Evolutionary conservation across 2,888 invertebrate genomes (phyloP).

Genomic region (Thymelicus lineola): DNA sequence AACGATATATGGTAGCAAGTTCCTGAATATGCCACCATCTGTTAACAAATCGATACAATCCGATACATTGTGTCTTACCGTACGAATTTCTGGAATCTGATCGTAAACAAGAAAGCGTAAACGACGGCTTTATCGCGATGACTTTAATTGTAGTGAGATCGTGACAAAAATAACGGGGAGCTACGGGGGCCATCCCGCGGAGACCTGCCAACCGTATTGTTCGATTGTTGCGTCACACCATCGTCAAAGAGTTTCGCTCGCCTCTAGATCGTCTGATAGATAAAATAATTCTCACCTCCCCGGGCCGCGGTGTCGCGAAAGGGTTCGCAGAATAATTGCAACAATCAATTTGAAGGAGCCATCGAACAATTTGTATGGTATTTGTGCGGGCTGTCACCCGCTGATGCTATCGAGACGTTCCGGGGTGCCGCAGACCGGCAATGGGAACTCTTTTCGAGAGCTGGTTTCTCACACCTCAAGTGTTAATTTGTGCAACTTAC

Average conservation of each 20-base stretch:
- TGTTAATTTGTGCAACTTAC: slow-evolving; percentile 51
- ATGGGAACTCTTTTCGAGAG: slow-evolving; percentile 72
- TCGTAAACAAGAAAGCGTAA: slow-evolving; percentile 59
- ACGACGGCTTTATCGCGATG: slow-evolving; percentile 60
- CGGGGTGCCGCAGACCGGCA: slow-evolving; percentile 63
- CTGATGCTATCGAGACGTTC: slow-evolving; percentile 77
- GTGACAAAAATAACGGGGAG: slow-evolving; percentile 74
- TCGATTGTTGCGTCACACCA: slow-evolving; percentile 75
- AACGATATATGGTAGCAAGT: slow-evolving; percentile 15
- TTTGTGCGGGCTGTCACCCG: slow-evolving; percentile 84
- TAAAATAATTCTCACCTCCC: slow-evolving; percentile 83
- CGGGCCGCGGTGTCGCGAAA: slow-evolving; percentile 75
- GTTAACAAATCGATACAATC: background rate
- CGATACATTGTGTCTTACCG: background rate
- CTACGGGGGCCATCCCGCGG: slow-evolving; percentile 62
- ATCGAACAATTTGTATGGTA: slow-evolving; percentile 84
- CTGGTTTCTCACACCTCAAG: slow-evolving; percentile 80
- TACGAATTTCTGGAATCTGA: slow-evolving; percentile 17
- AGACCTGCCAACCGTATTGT: slow-evolving; percentile 62
- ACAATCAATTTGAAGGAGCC: slow-evolving; percentile 83
- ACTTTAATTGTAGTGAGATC: slow-evolving; percentile 62
- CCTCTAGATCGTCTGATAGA: slow-evolving; percentile 68
- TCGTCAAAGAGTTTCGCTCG: slow-evolving; percentile 73
- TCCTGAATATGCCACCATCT: slow-evolving; percentile 50
- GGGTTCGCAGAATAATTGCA: slow-evolving; percentile 84